These are phyloP conservation scores for Ecliptopera silaceata DNA, from an alignment of 2,888 invertebrate species.

Conservation along the genomic window DNA sequence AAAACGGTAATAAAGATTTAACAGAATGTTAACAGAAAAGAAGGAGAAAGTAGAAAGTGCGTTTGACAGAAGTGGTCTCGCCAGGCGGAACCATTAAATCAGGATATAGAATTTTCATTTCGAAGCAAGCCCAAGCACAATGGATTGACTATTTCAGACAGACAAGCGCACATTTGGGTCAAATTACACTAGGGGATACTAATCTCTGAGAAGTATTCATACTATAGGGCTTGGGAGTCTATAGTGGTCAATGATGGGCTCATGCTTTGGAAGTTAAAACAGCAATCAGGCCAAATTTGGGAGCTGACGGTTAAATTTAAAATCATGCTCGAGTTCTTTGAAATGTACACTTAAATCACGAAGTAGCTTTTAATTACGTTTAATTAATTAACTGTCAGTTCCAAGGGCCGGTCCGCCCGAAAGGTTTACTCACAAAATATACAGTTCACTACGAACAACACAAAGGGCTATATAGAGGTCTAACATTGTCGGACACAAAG, in stretches of 20 bases:
- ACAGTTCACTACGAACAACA: conserved; percentile 78
- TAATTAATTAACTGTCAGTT: conserved; percentile 74
- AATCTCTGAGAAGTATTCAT: conserved; percentile 64
- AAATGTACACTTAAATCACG: conserved; percentile 26
- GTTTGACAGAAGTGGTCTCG: conserved; percentile 60
- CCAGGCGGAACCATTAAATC: conserved; percentile 59
- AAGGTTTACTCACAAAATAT: conserved; percentile 63
- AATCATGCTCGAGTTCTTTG: conserved; percentile 29
- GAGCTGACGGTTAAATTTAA: conserved; percentile 72
- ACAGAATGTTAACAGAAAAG: conserved; percentile 54
- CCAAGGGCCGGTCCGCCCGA: conserved; percentile 57
- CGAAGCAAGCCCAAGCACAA: conserved; percentile 81
- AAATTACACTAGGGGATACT: conserved; percentile 66
- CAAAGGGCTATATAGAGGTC: conserved; percentile 76
- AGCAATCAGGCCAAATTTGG: conserved; percentile 56
- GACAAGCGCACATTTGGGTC: conserved; percentile 68
- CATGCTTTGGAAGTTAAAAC: conserved; percentile 76
- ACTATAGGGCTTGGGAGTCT: conserved; percentile 61
- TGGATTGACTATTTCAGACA: conserved; percentile 64
- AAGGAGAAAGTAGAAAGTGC: conserved; percentile 64
- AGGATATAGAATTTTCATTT: conserved; percentile 61
- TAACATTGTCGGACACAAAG: conserved; percentile 79
- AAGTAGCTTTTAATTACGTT: conserved; percentile 28
- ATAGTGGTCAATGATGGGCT: conserved; percentile 65
- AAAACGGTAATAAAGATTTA: conserved; percentile 54